Evolutionary conservation across 2,888 invertebrate genomes (phyloP), one percentile per base, ranked within the genome.

Genomic region (Steinernema scapterisci): DNA sequence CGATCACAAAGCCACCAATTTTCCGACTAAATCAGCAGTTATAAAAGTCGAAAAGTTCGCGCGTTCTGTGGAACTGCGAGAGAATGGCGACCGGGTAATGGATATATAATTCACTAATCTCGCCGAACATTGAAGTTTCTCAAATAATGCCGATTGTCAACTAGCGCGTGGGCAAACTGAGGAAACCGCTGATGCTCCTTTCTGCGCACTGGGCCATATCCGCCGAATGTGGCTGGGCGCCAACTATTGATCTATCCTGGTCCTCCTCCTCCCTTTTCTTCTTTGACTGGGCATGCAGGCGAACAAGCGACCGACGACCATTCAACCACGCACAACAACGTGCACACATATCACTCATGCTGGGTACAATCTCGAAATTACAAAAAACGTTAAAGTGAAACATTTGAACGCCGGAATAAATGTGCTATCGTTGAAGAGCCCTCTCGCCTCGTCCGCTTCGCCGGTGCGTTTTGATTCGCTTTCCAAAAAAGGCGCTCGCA

Each of bases 171-270:
- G 7, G 31, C 16, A 63, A 63, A 38, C 63, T 38, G 38, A 38
- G 31, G 63, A 63, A 63, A 63, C 63, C 27, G 63, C 63, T 63
- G 63, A 63, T 63, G 63, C 63, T 63, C 63, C 63, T 27, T 63
- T 63, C 63, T 25, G 63, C 31, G 63, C 63, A 27, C 31, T 31
- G 63, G 63, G 63, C 63, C 63, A 63, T 63, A 63, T 63, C 63
- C 63, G 63, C 63, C 63, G 63, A 63, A 63, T 63, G 63, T 63
- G 63, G 63, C 63, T 31, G 63, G 38, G 63, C 63, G 63, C 63
- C 63, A 63, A 63, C 38, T 63, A 63, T 63, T 63, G 63, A 63
- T 63, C 63, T 63, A 38, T 31, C 63, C 63, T 63, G 16, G 63
- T 21, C 63, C 63, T 63, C 63, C 63, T 63, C 38, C 38, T 9